These are phyloP conservation scores for Spermophilus dauricus DNA, from an alignment of 2,113 vertebrate species.

Conservation along the genomic window DNA sequence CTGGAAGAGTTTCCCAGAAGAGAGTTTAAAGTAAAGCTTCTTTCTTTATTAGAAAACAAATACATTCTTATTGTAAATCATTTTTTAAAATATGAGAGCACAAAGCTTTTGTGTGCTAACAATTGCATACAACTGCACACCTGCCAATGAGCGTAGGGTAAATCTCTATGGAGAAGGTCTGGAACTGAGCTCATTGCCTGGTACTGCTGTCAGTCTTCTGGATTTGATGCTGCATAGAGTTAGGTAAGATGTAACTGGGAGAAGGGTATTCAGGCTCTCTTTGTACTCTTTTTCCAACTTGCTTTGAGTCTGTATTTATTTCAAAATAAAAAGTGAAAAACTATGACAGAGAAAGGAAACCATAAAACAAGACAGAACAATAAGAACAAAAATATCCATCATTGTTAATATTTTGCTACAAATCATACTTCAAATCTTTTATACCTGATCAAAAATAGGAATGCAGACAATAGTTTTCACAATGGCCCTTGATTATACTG, in stretches of 20 bases:
- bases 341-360: not conserved
- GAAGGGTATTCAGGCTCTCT: not conserved
- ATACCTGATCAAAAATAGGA: not conserved
- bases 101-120: not conserved
- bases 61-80: not conserved
- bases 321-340: not conserved
- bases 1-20: not conserved
- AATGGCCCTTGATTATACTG: not conserved
- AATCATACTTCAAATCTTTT: not conserved
- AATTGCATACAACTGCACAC: not conserved
- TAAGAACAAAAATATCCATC: not conserved
- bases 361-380: not conserved
- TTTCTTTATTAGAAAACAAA: constrained; percentile 32
- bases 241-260: rapidly evolving
- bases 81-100: not conserved
- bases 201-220: not conserved
- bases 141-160: too few relatives aligned
- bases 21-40: constrained; percentile 22
- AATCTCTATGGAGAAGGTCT: not conserved
- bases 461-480: not conserved
- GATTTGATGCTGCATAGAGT: not conserved
- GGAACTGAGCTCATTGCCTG: not conserved
- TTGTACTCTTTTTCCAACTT: not conserved
- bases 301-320: not conserved
- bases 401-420: not conserved